Evolutionary conservation across 1,140 invertebrate genomes (phyloP), one percentile per base, ranked within the genome.

Genomic region (Cotesia vestalis): DNA sequence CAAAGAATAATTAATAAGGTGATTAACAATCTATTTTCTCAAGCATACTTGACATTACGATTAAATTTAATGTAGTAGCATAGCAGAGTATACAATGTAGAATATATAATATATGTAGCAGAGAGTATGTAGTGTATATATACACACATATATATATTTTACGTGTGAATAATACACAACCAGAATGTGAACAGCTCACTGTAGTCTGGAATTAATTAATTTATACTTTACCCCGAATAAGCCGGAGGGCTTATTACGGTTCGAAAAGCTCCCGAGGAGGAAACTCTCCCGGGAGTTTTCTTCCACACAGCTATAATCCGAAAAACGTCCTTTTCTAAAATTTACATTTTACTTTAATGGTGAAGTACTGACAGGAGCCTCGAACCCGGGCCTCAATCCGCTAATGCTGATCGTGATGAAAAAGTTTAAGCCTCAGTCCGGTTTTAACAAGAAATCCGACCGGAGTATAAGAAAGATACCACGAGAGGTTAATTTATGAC

Each of bases 181-280:
- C 60, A 62, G 60, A 62, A 62, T 34, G 60, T 62, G 60, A 62
- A 62, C 27, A 35, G 60, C 60, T n/a, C 40, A 46, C 27, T 34
- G 27, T 62, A 62, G 35, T 36, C 38, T 34, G 11, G 60, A 60
- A 62, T 71, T 71, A 71, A 71, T 71, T 71, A 71, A 71, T 64
- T 71, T 71, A 71, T 71, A 59, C 60, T 59, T 62, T 60, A 71
- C 40, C 40, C 60, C 46, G 57, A 71, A 71, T 63, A 70, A 63
- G 69, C 69, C 60, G 17, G n/a, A 61, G 69, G 60, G 69, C 69
- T 71, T 71, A 71, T 71, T 60, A 61, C 60, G 53, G 60, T 71
- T 71, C 46, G 20, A 46, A 59, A 35, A 63, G 60, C 59, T 71
- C 36, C 52, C 40, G 40, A 46, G 40, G 40, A 27, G 27, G 40